phyloP scores from a whole-genome alignment of 2,113 vertebrate species.

The Marmota flaviventris region DNA sequence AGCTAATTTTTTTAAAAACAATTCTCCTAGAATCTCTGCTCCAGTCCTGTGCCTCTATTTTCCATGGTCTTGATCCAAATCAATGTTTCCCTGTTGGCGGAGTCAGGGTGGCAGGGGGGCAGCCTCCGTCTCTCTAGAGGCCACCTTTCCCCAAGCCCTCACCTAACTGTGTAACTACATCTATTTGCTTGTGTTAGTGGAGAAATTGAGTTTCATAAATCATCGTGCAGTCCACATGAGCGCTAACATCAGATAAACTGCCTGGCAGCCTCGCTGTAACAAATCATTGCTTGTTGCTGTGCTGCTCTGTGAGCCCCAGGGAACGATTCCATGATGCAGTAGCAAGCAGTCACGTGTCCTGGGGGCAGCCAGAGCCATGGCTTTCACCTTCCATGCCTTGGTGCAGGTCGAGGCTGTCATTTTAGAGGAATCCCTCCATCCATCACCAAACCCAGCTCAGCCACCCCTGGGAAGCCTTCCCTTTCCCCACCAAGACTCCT shows the following conservation, averaged over 20 bases:
- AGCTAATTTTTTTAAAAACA: not conserved
- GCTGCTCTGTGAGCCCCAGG: slow-evolving; percentile 12
- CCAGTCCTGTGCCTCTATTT: not conserved
- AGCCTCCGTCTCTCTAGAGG: not conserved
- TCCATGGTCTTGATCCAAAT: not conserved
- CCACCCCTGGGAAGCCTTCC: not conserved
- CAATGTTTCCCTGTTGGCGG: not conserved
- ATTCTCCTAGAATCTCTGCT: not conserved
- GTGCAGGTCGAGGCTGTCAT: not conserved
- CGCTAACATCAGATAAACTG: slow-evolving; percentile 52
- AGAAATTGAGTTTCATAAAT: slow-evolving; percentile 60
- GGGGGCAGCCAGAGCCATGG: not conserved
- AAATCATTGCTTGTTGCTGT: slow-evolving; percentile 59
- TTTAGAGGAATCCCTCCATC: not conserved
- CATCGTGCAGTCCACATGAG: slow-evolving; percentile 49
- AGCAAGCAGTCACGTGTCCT: not conserved
- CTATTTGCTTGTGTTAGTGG: slow-evolving; percentile 28
- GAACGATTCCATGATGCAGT: not conserved
- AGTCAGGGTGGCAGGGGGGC: accelerated
- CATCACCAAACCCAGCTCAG: not conserved
- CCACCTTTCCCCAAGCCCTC: not conserved
- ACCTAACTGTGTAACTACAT: slow-evolving; percentile 24
- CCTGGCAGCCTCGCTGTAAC: not conserved
- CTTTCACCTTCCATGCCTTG: not conserved
- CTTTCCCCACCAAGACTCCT: not conserved